Evolutionary conservation across 2,797 vertebrate genomes (phyloP).

Genomic region (Novumbra hubbsi): DNA sequence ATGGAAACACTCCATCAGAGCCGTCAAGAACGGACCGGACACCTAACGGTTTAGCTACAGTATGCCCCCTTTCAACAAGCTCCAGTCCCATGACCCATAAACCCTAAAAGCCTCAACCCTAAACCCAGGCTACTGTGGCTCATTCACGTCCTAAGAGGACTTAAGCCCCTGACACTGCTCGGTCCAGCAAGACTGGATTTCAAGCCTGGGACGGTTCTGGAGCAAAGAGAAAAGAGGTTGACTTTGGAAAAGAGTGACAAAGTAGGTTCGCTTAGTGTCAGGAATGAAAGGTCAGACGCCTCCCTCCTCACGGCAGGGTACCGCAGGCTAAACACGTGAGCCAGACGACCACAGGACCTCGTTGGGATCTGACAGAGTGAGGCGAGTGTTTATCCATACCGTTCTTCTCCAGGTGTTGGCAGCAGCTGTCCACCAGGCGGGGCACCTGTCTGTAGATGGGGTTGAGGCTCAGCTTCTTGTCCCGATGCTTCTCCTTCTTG

Average conservation of each 20-base stretch:
- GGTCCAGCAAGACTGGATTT: not conserved
- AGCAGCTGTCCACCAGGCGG: constrained; percentile 91
- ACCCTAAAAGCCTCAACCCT: not conserved
- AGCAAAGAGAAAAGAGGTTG: not conserved
- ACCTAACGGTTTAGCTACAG: not conserved
- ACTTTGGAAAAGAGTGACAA: not conserved
- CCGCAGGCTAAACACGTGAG: not conserved
- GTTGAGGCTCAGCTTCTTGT: constrained; percentile 92
- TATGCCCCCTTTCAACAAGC: not conserved
- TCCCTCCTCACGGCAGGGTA: not conserved
- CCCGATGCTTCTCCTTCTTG: constrained; percentile 92
- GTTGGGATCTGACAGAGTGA: not conserved
- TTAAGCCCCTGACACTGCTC: not conserved
- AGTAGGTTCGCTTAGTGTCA: not conserved
- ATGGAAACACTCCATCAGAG: not conserved
- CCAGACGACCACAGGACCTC: not conserved
- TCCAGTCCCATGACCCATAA: not conserved
- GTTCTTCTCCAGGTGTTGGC: constrained; percentile 92
- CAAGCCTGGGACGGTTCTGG: not conserved
- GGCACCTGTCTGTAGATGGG: constrained; percentile 95
- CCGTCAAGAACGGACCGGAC: not conserved
- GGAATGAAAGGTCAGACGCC: not conserved
- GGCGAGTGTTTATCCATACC: constrained; percentile 69
- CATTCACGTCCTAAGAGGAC: not conserved
- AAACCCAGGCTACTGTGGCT: not conserved